phyloP scores from a whole-genome alignment of 2,888 invertebrate genomes.

The Brenthis hecate region DNA sequence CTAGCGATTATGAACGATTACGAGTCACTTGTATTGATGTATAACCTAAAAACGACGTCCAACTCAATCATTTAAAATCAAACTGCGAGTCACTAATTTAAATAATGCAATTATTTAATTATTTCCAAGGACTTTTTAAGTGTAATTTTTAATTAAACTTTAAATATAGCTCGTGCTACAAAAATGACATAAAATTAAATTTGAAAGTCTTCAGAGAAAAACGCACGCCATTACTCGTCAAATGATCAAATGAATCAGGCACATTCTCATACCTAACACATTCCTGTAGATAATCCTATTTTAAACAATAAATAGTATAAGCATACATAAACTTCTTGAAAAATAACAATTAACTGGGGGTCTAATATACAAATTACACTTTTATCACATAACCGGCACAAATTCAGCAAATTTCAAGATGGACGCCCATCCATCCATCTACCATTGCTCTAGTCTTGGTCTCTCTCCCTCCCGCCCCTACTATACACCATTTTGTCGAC shows the following conservation, averaged over 20 bases:
- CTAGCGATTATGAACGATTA: slow-evolving; percentile 66
- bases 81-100: slow-evolving; percentile 40
- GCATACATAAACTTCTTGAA: slow-evolving; percentile 76
- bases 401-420: slow-evolving; percentile 89
- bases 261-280: slow-evolving; percentile 86
- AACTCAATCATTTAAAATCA: slow-evolving; percentile 53
- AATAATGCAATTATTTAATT: slow-evolving; percentile 24
- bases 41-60: slow-evolving; percentile 82
- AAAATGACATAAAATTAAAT: slow-evolving; percentile 70
- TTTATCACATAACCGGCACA: slow-evolving; percentile 87
- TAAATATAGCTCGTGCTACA: slow-evolving; percentile 53
- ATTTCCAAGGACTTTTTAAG: slow-evolving; percentile 23
- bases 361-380: slow-evolving; percentile 77
- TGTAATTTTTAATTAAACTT: slow-evolving; percentile 38
- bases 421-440: slow-evolving; percentile 87
- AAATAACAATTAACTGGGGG: slow-evolving; percentile 73
- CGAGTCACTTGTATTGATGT: slow-evolving; percentile 77
- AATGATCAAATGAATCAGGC: slow-evolving; percentile 76
- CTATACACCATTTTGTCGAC: slow-evolving; percentile 36
- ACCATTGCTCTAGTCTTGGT: slow-evolving; percentile 42
- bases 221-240: slow-evolving; percentile 86
- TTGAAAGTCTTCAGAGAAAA: slow-evolving; percentile 83
- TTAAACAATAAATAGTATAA: slow-evolving; percentile 72
- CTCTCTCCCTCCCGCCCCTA: slow-evolving; percentile 35
- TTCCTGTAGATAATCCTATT: slow-evolving; percentile 85